Evolutionary conservation across 2,888 invertebrate genomes (phyloP), one percentile per base, ranked within the genome.

Genomic region (Drosophila incognita): DNA sequence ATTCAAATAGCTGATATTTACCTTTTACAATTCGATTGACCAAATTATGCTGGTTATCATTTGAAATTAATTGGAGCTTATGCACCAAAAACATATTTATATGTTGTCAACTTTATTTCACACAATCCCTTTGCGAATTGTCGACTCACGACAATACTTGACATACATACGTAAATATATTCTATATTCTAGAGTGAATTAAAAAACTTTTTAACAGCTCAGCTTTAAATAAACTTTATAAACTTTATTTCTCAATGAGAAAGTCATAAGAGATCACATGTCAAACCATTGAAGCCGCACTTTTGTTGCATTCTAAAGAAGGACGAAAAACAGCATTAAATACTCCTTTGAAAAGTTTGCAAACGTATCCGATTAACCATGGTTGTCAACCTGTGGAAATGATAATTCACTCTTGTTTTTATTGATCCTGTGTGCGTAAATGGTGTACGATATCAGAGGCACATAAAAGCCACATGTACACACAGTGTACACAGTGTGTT

Each of bases 61-160:
- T 53, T 59, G 15, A 33, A 60, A 48, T 64, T 33, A 80, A 66
- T 74, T 56, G 83, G 60, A 15, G 27, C 24, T 7, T 27, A 5
- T 54, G 69, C 72, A 61, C 18, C 54, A 21, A 54, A 38, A n/a
- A 27, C n/a, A 29, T 31, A 61, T 40, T 33, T 63, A 48, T 31
- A 46, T 52, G 10, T 51, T 36, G 49, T 62, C 38, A 58, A 53
- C 73, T 48, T 53, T 13, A 53, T 46, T 53, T 72, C 57, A 58
- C 58, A 72, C 73, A 58, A 58, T 52, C 40, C 24, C 38, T 21
- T 51, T 40, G 27, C 58, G 57, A 82, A 86, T 82, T 80, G 59
- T 29, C 24, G n/a, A 15, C 60, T 81, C 82, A 86, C 86, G 82
- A 86, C 52, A 66, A 59, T 54, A 52, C 58, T 69, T 64, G 70